These are phyloP conservation scores for Stenopsyche tienmushanensis DNA, from an alignment of 1,140 invertebrate genomes.

Conservation along the genomic window DNA sequence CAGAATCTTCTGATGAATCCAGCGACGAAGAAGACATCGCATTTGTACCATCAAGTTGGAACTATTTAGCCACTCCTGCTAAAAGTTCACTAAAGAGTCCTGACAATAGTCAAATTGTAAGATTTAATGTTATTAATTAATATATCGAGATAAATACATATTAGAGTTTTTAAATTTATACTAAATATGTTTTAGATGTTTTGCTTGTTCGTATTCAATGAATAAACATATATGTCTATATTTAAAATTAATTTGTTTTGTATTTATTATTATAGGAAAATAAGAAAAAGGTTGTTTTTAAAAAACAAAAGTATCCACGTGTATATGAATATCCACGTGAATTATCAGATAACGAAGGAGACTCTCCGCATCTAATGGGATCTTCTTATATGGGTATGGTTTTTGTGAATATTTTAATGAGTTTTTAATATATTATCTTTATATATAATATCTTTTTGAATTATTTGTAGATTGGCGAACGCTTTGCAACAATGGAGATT, in stretches of 20 bases:
- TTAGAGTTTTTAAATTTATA: slow-evolving; percentile 3
- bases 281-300: slow-evolving; percentile 71
- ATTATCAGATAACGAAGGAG: slow-evolving; percentile 48
- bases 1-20: slow-evolving; percentile 43
- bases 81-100: slow-evolving; percentile 60
- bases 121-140: background rate
- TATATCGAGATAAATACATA: background rate
- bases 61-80: slow-evolving; percentile 57
- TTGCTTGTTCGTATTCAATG: background rate
- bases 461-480: slow-evolving; percentile 20
- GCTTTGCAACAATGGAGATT: slow-evolving; percentile 2
- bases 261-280: slow-evolving; percentile 44
- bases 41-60: slow-evolving; percentile 63
- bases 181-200: background rate
- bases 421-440: slow-evolving; percentile 1
- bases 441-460: background rate
- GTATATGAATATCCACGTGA: slow-evolving; percentile 81
- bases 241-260: slow-evolving; percentile 8
- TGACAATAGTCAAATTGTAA: slow-evolving; percentile 47
- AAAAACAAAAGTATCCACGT: slow-evolving; percentile 78
- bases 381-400: slow-evolving; percentile 51
- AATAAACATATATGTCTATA: background rate
- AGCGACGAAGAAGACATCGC: slow-evolving; percentile 59
- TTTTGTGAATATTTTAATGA: background rate
- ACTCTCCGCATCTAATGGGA: slow-evolving; percentile 49